Evolutionary conservation across 1,140 invertebrate species (phyloP), one percentile per base, ranked within the genome.

Genomic region (Drosophila rufa): DNA sequence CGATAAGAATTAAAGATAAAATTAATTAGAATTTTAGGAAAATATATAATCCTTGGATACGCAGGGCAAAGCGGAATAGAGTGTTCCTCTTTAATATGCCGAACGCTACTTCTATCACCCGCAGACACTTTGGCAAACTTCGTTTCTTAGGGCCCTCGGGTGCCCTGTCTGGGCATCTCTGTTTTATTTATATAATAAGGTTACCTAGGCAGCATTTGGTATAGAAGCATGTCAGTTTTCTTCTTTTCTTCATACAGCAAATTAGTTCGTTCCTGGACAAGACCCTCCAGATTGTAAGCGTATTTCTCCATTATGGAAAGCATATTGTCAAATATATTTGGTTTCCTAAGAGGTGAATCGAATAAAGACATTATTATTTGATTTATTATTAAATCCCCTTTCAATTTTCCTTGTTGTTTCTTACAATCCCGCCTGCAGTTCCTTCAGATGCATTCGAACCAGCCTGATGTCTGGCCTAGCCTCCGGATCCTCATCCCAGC

Each of bases 221-320:
- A 97, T 4, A 98, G 93, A 11, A 98, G 94, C 92, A 98, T 96
- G 83, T 98, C 97, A 2, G 97, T 98, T 93, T 98, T 98, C 93
- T 97, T 98, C 92, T 98, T 98, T 93, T 98, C 97, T 94, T 98
- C 96, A 83, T 98, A 97, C 30, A 98, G 93, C 89, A 98, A 96
- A 75, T 98, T 96, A 1, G 97, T 98, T 73, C 97, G 94, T 83
- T 98, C 97, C 50, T 96, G 95, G 47, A 98, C 98, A 15, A 98
- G 93, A 73, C 98, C 97, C 92, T 99, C 97, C 79, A 98, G 93
- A 94, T 98, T 98, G 92, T 97, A 98, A 15, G 97, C 98, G 93
- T 99, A 98, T 92, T 98, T 98, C 91, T 99, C 97, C 84, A 98
- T 93, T 96, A 98, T 98, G 94, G 97, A 96, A 84, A 98, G 98